These are phyloP conservation scores for Luperina testacea DNA, from an alignment of 2,888 invertebrate species.

Conservation along the genomic window DNA sequence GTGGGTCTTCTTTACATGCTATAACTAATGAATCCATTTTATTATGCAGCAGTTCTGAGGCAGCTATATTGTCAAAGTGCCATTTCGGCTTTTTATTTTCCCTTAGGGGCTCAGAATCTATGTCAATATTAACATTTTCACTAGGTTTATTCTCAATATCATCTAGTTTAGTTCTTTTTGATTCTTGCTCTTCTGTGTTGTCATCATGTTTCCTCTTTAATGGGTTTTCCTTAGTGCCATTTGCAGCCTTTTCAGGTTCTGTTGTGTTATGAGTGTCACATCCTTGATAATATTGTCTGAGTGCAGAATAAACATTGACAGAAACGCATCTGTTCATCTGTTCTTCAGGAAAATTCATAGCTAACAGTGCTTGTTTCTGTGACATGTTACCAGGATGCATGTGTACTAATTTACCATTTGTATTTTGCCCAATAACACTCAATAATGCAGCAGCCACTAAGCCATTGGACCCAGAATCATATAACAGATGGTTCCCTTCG, in stretches of 20 bases:
- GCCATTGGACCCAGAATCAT: conserved; percentile 97
- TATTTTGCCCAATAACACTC: conserved; percentile 93
- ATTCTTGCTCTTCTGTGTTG: conserved; percentile 67
- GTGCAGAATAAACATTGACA: conserved; percentile 94
- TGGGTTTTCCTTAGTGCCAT: conserved; percentile 65
- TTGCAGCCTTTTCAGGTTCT: conserved; percentile 55
- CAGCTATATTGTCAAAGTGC: conserved; percentile 92
- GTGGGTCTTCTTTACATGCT: conserved; percentile 96
- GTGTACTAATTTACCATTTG: conserved; percentile 92
- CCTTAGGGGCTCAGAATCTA: conserved; percentile 37
- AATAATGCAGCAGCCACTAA: conserved; percentile 95
- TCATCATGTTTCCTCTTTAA: conserved; percentile 78
- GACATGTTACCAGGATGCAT: conserved; percentile 95
- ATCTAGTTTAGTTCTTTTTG: conserved; percentile 76
- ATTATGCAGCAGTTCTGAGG: conserved; percentile 90
- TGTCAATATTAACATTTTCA: conserved; percentile 28
- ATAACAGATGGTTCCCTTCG: conserved; percentile 94
- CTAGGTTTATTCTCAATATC: conserved; percentile 45
- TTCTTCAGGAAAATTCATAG: conserved; percentile 94
- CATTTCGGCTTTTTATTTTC: conserved; percentile 91
- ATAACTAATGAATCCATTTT: conserved; percentile 95
- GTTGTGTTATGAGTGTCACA: conserved; percentile 76
- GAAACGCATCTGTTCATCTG: conserved; percentile 93
- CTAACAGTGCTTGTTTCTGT: conserved; percentile 94
- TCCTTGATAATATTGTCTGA: conserved; percentile 92